Base-by-base conservation (phyloP, 1,140 invertebrate species). In the Procambarus virginalis region DNA sequence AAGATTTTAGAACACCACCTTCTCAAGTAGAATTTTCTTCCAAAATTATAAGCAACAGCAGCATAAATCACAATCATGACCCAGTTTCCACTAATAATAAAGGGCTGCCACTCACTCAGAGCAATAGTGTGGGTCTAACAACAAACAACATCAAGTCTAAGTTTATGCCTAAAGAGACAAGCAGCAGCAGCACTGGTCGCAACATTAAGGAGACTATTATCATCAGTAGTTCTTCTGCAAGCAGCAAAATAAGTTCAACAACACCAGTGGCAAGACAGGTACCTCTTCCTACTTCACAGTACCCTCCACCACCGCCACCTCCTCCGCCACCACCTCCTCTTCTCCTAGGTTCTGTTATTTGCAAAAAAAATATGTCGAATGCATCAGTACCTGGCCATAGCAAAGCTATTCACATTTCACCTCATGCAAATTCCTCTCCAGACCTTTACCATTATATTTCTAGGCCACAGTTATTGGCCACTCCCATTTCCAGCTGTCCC, bases 301-400 rank as follows among this genome's bases (percentile, higher is more conserved):
- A 76, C 20, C 85, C 85, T 12, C 85, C 85, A 55, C 85, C 85
- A 34, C 85, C 85, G 34, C 85, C 85, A 9, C 85, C 77, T 49
- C 85, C 78, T 34, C 77, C 77, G 9, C 46, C 76, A 34, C 34
- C 77, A 34, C 51, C 46, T 4, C 73, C 58, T 58, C 60, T 51
- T 75, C 55, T 12, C 49, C 51, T 34, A 51, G 22, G 48, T 51
- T 49, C 9, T 20, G 14, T 51, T 3, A n/a, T 48, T 17, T 46
- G n/a, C n/a, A 85, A 45, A 22, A n/a, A n/a, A 51, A 10, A 80
- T 76, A 17, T 46, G 5, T 75, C 68, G 10, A 75, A 12, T 14
- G 20, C 22, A 10, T n/a, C 46, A 22, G 8, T 75, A 68, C 77
- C 60, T 51, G 8, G 22, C 60, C 76, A 64, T 45, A 80, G 78